phyloP scores from a whole-genome alignment of 2,113 vertebrate genomes.

The Trematomus loennbergii region DNA sequence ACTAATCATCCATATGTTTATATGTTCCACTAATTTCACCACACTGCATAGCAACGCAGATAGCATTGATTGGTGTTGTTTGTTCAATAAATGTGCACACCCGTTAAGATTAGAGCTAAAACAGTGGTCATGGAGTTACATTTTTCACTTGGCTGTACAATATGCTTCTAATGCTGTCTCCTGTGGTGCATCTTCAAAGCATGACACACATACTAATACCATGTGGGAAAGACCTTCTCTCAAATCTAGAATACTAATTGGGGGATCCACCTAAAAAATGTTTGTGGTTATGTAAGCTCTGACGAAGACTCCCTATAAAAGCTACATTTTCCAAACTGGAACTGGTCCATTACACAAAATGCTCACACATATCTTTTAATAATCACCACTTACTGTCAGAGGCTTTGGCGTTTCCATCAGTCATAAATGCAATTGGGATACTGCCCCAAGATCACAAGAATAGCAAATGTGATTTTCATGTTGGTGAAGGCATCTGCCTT shows the following conservation, averaged over 20 bases:
- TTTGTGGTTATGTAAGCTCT: neutral
- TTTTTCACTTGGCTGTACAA: conserved; percentile 45
- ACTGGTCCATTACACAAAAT: conserved; percentile 6
- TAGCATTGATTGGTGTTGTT: conserved; percentile 23
- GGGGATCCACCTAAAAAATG: conserved; percentile 14
- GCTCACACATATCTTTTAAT: conserved; percentile 12
- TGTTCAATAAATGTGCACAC: conserved; percentile 27
- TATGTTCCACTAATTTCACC: neutral
- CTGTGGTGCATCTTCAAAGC: conserved; percentile 7
- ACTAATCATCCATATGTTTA: conserved; percentile 3
- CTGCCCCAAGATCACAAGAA: conserved; percentile 50
- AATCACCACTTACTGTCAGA: conserved; percentile 2
- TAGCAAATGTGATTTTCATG: conserved; percentile 46
- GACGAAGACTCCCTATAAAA: neutral
- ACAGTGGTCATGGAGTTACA: conserved; percentile 23
- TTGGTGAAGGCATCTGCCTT: conserved; percentile 57
- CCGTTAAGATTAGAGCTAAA: conserved; percentile 23
- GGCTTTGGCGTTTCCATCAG: conserved; percentile 20
- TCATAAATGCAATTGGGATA: conserved; percentile 27
- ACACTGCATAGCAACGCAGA: conserved; percentile 13
- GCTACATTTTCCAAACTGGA: neutral
- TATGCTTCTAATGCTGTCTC: conserved; percentile 32
- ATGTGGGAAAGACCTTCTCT: conserved; percentile 16
- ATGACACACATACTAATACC: conserved; percentile 50
- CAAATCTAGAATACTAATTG: conserved; percentile 26